Conservation (phyloP, 2,888 invertebrate species). For the Achlya flavicornis region DNA sequence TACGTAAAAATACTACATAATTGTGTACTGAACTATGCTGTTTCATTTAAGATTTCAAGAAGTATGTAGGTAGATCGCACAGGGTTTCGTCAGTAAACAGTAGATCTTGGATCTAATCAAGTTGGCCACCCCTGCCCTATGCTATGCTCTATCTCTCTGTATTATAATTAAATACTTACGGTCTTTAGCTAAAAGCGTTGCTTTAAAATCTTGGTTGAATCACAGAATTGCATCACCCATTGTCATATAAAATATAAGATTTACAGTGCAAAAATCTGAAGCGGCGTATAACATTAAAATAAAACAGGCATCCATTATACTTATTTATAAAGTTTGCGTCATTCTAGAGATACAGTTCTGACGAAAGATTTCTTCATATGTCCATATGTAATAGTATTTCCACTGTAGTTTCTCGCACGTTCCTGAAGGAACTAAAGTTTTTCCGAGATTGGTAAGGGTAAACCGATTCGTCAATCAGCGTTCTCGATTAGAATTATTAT, state of each 20-base stretch:
- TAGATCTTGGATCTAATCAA: too few relatives aligned
- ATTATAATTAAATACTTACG: not conserved
- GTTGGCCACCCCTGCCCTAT: too few relatives aligned
- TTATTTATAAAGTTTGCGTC: not conserved
- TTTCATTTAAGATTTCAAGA: too few relatives aligned
- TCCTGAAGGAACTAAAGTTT: too few relatives aligned
- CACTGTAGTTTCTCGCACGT: not conserved
- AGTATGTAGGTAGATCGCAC: too few relatives aligned
- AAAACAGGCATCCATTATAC: not conserved
- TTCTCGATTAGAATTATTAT: not conserved
- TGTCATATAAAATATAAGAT: not conserved
- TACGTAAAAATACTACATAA: too few relatives aligned
- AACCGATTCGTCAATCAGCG: too few relatives aligned
- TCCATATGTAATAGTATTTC: not conserved
- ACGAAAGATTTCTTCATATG: not conserved
- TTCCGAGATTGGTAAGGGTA: too few relatives aligned
- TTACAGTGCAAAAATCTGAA: not conserved
- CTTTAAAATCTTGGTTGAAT: not conserved
- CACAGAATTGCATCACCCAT: not conserved
- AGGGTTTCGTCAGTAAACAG: too few relatives aligned
- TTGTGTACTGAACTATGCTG: too few relatives aligned
- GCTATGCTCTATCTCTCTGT: too few relatives aligned
- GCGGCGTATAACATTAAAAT: not conserved
- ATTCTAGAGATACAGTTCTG: not conserved
- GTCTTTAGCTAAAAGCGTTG: not conserved